Base-by-base conservation (phyloP, 2,888 invertebrate species). In the Cylindroiulus punctatus region DNA sequence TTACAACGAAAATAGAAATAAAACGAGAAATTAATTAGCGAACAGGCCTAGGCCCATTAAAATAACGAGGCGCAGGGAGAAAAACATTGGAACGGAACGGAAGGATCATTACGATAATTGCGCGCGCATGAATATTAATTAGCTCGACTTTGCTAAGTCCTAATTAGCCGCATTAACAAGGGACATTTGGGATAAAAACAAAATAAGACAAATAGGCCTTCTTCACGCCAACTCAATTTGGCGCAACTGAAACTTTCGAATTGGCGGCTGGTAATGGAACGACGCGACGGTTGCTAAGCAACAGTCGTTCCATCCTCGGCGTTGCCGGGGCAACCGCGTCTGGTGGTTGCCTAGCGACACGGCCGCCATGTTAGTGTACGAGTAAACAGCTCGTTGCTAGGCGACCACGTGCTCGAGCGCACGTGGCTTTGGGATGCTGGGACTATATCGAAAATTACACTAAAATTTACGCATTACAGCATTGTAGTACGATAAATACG, bases 41-140 rank as follows among this genome's bases (percentile, higher is more conserved):
- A 52, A 19, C n/a, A 52, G 52, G 17, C n/a, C 52, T 19, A 52
- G 52, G 1, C 52, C 52, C 52, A 52, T 52, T 52, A 52, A 52
- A 19, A 52, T 52, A 52, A 52, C 52, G 52, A 52, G 52, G 52
- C 5, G n/a, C 8, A 17, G 52, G 52, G 52, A n/a, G 52, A 52
- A 52, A 52, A 52, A 52, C 52, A 52, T 52, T 52, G 3, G 52
- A 52, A 19, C 5, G 12, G 52, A 44, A 17, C 52, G 52, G 17
- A 52, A 47, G 52, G 52, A 52, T 52, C 52, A 52, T 52, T 52
- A 52, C 52, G 12, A 52, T 52, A 52, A 52, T 52, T 52, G 52
- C 52, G 14, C 19, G n/a, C 17, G 52, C n/a, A 52, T 52, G 52
- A 17, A 52, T 52, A 52, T 52, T 52, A 52, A 52, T 52, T 52